phyloP scores from a whole-genome alignment of 1,140 invertebrate species.

The Eriosoma lanigerum region DNA sequence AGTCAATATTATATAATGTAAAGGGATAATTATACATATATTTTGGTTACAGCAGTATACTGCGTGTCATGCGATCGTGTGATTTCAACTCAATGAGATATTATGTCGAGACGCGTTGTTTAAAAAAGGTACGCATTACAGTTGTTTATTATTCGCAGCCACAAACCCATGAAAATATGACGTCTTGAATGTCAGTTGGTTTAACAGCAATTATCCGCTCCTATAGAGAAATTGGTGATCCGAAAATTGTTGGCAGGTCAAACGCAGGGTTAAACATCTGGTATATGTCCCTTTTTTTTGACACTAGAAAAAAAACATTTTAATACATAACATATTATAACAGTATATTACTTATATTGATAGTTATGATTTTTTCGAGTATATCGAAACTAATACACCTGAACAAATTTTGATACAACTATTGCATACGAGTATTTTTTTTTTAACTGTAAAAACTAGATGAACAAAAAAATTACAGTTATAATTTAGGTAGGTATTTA shows the following conservation, averaged over 20 bases:
- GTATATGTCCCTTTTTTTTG: constrained; percentile 3
- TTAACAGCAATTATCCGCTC: constrained; percentile 8
- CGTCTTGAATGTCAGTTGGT: not conserved
- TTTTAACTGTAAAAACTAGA: no score
- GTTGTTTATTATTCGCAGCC: constrained; percentile 34
- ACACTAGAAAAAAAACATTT: not conserved
- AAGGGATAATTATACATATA: no score
- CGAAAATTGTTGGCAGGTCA: constrained; percentile 1
- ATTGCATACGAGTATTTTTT: not conserved
- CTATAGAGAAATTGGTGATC: no score
- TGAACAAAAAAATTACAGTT: no score
- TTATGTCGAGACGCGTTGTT: not conserved
- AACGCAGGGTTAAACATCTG: constrained; percentile 4
- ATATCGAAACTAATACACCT: not conserved
- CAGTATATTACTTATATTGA: not conserved
- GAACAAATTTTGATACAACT: not conserved
- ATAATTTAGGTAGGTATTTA: no score
- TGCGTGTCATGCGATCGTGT: not conserved
- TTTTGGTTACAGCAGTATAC: not conserved
- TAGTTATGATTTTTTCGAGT: not conserved
- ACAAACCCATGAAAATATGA: constrained; percentile 23
- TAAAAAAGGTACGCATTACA: not conserved
- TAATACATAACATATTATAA: not conserved
- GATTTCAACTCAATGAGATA: not conserved
- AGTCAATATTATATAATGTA: no score